A percentile compares a stretch with the other conserved stretches of the same genome.
These are phyloP conservation scores for Drosophila kohkoa DNA, from an alignment of 1,140 invertebrate genomes.

Conservation along the genomic window DNA sequence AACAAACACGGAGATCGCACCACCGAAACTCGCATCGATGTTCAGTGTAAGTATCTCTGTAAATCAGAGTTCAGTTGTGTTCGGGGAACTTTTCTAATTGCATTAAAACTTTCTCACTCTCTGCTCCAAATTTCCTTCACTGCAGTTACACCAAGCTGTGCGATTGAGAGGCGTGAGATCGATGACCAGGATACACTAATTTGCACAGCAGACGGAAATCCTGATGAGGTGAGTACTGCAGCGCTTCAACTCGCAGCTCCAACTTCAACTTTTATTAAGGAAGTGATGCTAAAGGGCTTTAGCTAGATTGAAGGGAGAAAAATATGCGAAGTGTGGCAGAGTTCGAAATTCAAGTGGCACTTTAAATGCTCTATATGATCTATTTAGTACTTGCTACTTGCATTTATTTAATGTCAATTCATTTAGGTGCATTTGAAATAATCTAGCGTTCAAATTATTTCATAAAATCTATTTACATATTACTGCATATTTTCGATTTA, in stretches of 20 bases:
- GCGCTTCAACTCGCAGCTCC: background rate
- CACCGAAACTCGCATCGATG: conserved; percentile 72
- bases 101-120: conserved; percentile 74
- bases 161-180: conserved; percentile 89
- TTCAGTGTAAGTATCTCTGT: conserved; percentile 75
- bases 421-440: too few relatives aligned
- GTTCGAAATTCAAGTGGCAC: background rate
- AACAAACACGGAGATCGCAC: conserved; percentile 77
- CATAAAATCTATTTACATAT: too few relatives aligned
- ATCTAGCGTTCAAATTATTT: too few relatives aligned
- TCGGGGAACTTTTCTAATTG: conserved; percentile 27
- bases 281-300: background rate
- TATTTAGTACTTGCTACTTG: too few relatives aligned
- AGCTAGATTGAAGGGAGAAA: background rate
- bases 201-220: conserved; percentile 93
- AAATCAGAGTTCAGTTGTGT: too few relatives aligned
- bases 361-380: background rate
- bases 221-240: conserved; percentile 87
- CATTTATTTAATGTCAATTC: too few relatives aligned
- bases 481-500: too few relatives aligned
- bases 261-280: background rate
- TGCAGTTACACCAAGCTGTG: conserved; percentile 94
- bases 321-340: background rate
- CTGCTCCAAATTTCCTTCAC: conserved; percentile 4
- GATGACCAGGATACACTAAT: conserved; percentile 91